phyloP scores from a whole-genome alignment of 2,797 vertebrate genomes.

The Coregonus sp. region DNA sequence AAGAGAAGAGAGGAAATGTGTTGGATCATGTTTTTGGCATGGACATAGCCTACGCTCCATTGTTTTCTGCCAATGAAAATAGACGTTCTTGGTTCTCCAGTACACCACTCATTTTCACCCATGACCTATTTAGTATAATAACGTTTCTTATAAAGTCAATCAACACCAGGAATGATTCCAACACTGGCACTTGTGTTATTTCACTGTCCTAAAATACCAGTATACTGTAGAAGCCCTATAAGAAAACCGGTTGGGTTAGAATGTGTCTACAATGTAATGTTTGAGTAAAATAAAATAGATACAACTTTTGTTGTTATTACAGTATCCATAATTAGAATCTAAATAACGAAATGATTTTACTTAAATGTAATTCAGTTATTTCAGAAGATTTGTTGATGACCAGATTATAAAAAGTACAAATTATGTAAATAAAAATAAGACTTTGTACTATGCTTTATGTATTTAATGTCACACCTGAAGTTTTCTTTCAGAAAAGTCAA shows the following conservation, averaged over 20 bases:
- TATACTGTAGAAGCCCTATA: neutral
- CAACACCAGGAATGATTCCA: too few species aligned
- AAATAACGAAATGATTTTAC: neutral
- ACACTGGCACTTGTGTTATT: too few species aligned
- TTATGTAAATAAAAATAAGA: neutral
- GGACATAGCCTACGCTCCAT: conserved; percentile 49
- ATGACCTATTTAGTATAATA: conserved; percentile 36
- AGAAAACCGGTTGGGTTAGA: neutral
- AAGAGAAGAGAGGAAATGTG: conserved; percentile 45
- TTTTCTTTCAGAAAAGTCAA: too few species aligned
- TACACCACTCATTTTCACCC: conserved; percentile 54
- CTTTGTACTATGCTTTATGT: too few species aligned
- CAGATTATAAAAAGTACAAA: neutral
- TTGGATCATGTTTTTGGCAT: conserved; percentile 55
- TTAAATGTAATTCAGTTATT: neutral
- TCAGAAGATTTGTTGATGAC: neutral
- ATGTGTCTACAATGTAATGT: neutral
- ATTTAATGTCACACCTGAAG: too few species aligned
- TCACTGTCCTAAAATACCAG: neutral
- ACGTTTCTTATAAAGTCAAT: too few species aligned
- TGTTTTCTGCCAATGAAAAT: conserved; percentile 45
- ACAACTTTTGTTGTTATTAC: neutral
- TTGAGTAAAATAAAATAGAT: neutral
- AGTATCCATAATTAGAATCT: neutral
- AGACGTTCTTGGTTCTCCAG: conserved; percentile 28